Evolutionary conservation across 2,113 vertebrate genomes (phyloP).

Genomic region (Capreolus pygargus): DNA sequence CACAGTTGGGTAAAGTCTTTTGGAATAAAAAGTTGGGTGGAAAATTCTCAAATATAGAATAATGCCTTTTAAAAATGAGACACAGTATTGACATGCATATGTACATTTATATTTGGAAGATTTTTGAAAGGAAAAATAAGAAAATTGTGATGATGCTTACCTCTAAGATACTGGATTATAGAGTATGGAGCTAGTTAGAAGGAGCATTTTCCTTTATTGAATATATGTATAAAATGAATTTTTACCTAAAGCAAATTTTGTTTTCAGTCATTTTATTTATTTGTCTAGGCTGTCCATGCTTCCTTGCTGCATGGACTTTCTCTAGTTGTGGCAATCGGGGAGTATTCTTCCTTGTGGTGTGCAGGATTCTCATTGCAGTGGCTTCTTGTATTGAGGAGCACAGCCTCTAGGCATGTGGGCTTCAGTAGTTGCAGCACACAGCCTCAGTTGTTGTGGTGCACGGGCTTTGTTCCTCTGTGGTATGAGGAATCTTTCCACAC

Average conservation of each 20-base stretch:
- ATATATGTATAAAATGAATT: not conserved
- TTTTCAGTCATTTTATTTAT: not conserved
- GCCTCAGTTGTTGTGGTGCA: too few species aligned
- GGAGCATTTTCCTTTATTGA: not conserved
- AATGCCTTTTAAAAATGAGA: not conserved
- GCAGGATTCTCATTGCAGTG: too few species aligned
- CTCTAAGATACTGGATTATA: not conserved
- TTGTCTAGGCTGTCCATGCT: too few species aligned
- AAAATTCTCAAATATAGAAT: not conserved
- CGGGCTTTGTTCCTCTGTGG: too few species aligned
- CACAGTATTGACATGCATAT: not conserved
- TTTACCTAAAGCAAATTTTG: not conserved
- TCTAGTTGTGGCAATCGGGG: too few species aligned
- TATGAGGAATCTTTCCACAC: too few species aligned
- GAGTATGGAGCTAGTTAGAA: not conserved
- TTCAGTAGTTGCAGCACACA: too few species aligned
- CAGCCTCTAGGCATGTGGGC: too few species aligned
- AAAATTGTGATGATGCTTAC: not conserved
- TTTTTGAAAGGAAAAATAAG: not conserved
- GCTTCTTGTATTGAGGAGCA: too few species aligned
- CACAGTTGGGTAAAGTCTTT: not conserved
- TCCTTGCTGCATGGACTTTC: too few species aligned
- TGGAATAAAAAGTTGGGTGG: not conserved
- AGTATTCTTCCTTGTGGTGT: too few species aligned
- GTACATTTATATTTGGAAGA: not conserved